Evolutionary conservation across 2,888 invertebrate genomes (phyloP).

Genomic region (Mylabris sibirica): DNA sequence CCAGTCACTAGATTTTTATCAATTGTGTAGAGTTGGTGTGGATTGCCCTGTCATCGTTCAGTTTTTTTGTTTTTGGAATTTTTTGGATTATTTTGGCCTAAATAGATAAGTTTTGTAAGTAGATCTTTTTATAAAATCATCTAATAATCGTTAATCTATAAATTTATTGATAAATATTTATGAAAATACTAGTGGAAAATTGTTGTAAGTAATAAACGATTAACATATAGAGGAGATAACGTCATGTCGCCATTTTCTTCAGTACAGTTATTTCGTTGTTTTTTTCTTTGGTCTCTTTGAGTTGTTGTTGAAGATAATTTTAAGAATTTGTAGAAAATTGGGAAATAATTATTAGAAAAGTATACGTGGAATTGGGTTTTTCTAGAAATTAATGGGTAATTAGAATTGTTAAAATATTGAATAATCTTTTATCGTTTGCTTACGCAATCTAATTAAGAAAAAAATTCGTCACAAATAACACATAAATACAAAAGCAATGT

Average conservation of each 20-base stretch:
- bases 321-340: background rate
- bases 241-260: conserved; percentile 35
- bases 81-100: conserved; percentile 36
- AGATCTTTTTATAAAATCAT: conserved; percentile 9
- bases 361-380: background rate
- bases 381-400: background rate
- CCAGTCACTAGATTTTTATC: conserved; percentile 29
- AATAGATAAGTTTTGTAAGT: conserved; percentile 32
- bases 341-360: background rate
- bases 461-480: background rate
- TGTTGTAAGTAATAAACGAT: background rate
- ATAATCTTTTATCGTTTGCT: background rate
- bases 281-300: background rate
- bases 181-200: background rate
- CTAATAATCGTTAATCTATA: background rate
- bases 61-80: conserved; percentile 24
- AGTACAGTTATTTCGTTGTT: conserved; percentile 35
- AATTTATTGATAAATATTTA: background rate
- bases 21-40: conserved; percentile 49
- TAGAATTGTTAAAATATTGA: background rate
- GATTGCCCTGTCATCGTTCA: conserved; percentile 50
- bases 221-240: conserved; percentile 9
- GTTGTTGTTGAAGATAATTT: conserved; percentile 14
- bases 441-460: conserved; percentile 4
- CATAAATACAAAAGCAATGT: background rate